Percentiles rank a stretch among this genome's conserved stretches.
Conservation (phyloP, 2,113 vertebrate genomes). For the Mirza zaza region DNA sequence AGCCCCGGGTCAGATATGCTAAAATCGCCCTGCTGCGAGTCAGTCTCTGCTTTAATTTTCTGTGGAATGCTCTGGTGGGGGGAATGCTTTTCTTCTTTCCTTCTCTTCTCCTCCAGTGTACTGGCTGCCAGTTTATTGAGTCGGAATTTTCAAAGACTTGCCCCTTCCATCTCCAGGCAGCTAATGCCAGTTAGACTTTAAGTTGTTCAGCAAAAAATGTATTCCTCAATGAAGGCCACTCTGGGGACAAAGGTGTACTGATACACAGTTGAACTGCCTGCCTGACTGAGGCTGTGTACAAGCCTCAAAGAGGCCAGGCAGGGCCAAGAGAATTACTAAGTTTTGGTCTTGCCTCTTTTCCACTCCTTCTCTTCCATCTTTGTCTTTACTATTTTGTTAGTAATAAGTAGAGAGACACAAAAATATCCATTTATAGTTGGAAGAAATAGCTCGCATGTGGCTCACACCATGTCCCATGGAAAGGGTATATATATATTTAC, state of each 20-base stretch:
- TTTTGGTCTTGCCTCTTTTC: not conserved
- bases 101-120: not conserved
- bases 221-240: constrained; percentile 30
- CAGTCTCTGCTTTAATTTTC: constrained; percentile 51
- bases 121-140: not conserved
- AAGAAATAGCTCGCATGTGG: not conserved
- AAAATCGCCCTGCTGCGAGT: constrained; percentile 40
- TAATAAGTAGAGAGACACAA: not conserved
- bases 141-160: constrained; percentile 40
- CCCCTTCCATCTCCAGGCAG: constrained; percentile 21
- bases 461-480: not conserved
- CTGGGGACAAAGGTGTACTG: not conserved
- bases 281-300: not conserved
- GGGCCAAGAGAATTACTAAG: not conserved
- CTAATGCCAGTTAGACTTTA: constrained; percentile 31
- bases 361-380: not conserved
- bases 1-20: constrained; percentile 26
- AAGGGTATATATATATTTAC: not conserved
- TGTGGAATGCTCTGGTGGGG: constrained; percentile 25
- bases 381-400: constrained; percentile 12
- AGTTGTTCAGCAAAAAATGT: constrained; percentile 42
- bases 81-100: not conserved
- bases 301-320: not conserved
- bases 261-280: not conserved
- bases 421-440: not conserved